Conservation (phyloP, 2,888 invertebrate species). For the Pycnomerus fuliginosus region DNA sequence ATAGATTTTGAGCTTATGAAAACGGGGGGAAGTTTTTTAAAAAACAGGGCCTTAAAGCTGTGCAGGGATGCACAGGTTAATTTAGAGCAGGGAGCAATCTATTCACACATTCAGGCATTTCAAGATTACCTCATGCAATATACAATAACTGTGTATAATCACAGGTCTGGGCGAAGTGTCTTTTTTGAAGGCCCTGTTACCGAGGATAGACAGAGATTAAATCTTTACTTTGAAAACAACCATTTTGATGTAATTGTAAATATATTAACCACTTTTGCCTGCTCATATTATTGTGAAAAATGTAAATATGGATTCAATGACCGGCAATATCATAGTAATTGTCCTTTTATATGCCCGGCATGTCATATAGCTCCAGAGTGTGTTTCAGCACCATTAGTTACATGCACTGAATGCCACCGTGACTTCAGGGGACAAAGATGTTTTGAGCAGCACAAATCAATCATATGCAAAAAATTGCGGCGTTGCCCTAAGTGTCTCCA, state of each 20-base stretch:
- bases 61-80: background rate
- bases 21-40: background rate
- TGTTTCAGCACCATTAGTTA: background rate
- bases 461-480: background rate
- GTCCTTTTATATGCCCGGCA: slow-evolving; percentile 9
- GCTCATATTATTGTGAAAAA: slow-evolving; percentile 11
- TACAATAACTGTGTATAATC: slow-evolving; percentile 5
- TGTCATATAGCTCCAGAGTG: slow-evolving; percentile 7
- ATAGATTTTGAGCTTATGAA: background rate
- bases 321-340: slow-evolving; percentile 5
- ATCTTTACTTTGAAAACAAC: slow-evolving; percentile 9
- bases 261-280: slow-evolving; percentile 5
- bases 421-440: slow-evolving; percentile 6
- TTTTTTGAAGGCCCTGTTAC: slow-evolving; percentile 4
- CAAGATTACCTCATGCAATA: slow-evolving; percentile 5
- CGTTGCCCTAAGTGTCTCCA: slow-evolving; percentile 5
- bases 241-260: slow-evolving; percentile 17
- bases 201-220: slow-evolving; percentile 2
- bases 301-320: slow-evolving; percentile 2
- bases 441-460: slow-evolving; percentile 4
- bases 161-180: background rate
- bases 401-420: slow-evolving; percentile 9
- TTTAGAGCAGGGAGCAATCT: slow-evolving; percentile 4
- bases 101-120: slow-evolving; percentile 4
- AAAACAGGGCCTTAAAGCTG: background rate